Conservation (phyloP, 1,140 invertebrate genomes). For the Archivesica marissinica region DNA sequence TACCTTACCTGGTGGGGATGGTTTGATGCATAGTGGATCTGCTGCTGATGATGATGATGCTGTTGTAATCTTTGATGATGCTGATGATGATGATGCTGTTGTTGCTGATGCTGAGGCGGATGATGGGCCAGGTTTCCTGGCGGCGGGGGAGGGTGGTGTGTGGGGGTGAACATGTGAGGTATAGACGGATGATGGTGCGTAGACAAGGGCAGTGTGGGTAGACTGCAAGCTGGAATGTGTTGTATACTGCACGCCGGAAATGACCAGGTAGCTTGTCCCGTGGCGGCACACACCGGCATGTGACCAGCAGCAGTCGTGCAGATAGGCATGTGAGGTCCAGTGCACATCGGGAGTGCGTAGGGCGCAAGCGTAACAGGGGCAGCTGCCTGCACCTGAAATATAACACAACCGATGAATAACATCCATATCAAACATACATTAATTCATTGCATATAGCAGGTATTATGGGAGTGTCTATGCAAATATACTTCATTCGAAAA, state of each 20-base stretch:
- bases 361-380: conserved; percentile 86
- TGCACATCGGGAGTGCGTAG: conserved; percentile 82
- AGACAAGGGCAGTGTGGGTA: conserved; percentile 75
- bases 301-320: conserved; percentile 75
- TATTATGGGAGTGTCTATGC: background rate
- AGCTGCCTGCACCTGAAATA: conserved; percentile 86
- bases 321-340: conserved; percentile 79
- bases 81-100: conserved; percentile 74
- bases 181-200: conserved; percentile 70
- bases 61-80: conserved; percentile 85
- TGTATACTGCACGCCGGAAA: conserved; percentile 79
- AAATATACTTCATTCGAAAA: too few relatives aligned
- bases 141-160: conserved; percentile 64
- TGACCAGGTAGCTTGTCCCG: conserved; percentile 79
- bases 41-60: conserved; percentile 73
- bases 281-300: conserved; percentile 74
- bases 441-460: background rate
- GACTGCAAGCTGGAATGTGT: conserved; percentile 81
- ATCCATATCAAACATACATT: background rate
- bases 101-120: conserved; percentile 80
- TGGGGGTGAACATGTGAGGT: conserved; percentile 85
- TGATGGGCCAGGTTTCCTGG: conserved; percentile 69
- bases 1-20: conserved; percentile 53
- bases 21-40: conserved; percentile 40
- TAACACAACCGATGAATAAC: background rate